These are phyloP conservation scores for Agonopterix heracliana DNA, from an alignment of 2,888 invertebrate species.

Conservation along the genomic window DNA sequence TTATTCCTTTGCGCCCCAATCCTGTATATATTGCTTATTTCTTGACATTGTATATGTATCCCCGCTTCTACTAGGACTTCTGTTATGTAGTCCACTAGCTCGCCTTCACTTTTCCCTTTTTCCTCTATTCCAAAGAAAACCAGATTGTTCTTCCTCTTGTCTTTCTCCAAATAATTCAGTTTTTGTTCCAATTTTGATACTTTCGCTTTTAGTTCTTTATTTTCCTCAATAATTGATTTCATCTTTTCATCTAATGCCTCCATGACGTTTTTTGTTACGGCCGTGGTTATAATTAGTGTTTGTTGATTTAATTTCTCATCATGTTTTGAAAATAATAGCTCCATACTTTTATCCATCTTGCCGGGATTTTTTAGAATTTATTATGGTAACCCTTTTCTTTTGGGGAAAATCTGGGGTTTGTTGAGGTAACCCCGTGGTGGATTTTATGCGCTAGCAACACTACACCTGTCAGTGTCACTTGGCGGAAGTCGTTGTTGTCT, in stretches of 20 bases:
- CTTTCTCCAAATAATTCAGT: conserved; percentile 9
- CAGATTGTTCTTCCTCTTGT: conserved; percentile 12
- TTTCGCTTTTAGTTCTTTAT: conserved; percentile 13
- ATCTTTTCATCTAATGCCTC: conserved; percentile 9
- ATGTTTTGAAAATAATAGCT: neutral
- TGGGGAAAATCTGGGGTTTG: conserved; percentile 6
- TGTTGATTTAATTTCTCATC: conserved; percentile 11
- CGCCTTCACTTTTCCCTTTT: conserved; percentile 3
- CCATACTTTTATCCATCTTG: conserved; percentile 5
- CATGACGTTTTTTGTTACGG: conserved; percentile 11
- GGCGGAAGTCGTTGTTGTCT: no score
- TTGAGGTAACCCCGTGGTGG: neutral
- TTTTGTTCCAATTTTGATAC: conserved; percentile 11
- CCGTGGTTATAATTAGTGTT: conserved; percentile 9
- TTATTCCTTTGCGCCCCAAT: neutral
- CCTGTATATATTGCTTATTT: neutral
- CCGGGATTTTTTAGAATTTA: neutral
- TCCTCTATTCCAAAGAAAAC: conserved; percentile 12
- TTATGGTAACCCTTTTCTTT: conserved; percentile 6
- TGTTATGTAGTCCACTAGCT: conserved; percentile 9
- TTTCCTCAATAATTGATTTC: conserved; percentile 12
- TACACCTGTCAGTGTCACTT: no score
- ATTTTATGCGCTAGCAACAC: neutral
- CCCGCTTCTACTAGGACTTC: conserved; percentile 6
- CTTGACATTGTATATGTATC: neutral